Evolutionary conservation across 2,113 vertebrate species (phyloP).

Genomic region (Haplochromis vanheusdeni): DNA sequence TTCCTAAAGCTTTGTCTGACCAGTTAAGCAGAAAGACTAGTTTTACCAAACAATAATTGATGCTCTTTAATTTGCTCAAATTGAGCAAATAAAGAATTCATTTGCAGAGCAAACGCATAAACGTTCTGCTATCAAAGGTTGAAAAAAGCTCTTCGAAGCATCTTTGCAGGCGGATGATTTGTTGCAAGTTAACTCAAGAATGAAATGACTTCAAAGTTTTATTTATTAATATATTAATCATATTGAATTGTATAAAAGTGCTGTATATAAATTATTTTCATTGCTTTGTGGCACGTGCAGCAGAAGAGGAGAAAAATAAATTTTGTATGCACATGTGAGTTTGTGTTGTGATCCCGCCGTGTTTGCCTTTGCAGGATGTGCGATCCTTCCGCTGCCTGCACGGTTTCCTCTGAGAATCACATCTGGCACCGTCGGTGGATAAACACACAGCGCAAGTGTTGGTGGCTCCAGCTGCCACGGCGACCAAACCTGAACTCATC

Average conservation of each 20-base stretch:
- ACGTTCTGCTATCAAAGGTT: not conserved
- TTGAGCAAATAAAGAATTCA: not conserved
- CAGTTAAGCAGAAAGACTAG: not conserved
- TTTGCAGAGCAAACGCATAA: not conserved
- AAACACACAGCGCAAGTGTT: not conserved
- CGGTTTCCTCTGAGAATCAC: conserved; percentile 36
- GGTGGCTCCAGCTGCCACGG: conserved; percentile 40
- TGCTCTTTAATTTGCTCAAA: not conserved
- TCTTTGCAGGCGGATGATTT: not conserved
- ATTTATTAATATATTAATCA: not conserved
- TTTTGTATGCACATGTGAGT: not conserved
- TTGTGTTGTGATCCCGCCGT: not conserved
- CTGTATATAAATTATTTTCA: not conserved
- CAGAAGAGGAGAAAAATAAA: not conserved
- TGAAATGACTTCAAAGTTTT: not conserved
- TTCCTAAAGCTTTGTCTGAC: not conserved
- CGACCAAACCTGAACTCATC: conserved; percentile 12
- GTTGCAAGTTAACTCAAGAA: not conserved
- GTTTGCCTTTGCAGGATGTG: conserved; percentile 11
- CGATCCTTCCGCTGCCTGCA: not conserved
- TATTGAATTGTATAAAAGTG: not conserved
- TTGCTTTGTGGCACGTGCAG: not conserved
- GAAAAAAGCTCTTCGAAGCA: not conserved
- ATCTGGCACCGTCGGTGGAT: conserved; percentile 35
- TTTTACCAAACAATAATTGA: not conserved